Evolutionary conservation across 1,140 invertebrate species (phyloP), one percentile per base, ranked within the genome.

Genomic region (Drosophila punjabiensis): DNA sequence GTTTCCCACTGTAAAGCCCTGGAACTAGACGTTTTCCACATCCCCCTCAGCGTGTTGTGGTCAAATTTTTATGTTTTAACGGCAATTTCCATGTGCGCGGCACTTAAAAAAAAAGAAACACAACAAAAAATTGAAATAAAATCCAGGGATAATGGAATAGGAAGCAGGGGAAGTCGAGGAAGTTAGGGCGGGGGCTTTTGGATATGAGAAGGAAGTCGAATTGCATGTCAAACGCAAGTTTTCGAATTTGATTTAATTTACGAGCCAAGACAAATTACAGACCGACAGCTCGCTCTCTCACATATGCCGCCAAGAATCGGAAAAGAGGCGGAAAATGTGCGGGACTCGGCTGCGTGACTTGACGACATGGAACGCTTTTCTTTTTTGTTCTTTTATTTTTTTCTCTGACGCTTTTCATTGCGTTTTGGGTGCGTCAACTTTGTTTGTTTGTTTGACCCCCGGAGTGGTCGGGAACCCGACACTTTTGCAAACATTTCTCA

Each of bases 161-260:
- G 61, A 37, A 58, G 14, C 24, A 16, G 32, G 73, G 47, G 13
- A 55, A 24, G 20, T 47, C 45, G 18, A 58, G 41, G 20, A 48
- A 56, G 32, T 37, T 35, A 14, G 33, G 53, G 18, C 28, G 16
- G 64, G 37, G 50, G 14, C 14, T 35, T 16, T 41, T 32, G 41
- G 58, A 28, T 61, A 61, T 73, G 70, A 62, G 24, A 73, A 63
- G 75, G 55, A 76, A 77, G 63, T 58, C 65, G 62, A 82, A 90
- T 89, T 61, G 86, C 86, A 89, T 89, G 86, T 89, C 86, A 86
- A 89, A 89, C 86, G 86, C 86, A 90, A 89, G 75, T 86, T 79
- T 89, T 89, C 68, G 64, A 73, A 90, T 86, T 90, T 82, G 86
- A 90, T 90, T 89, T 89, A 89, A 89, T 89, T 89, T 89, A 89